Evolutionary conservation across 2,113 vertebrate genomes (phyloP).

Genomic region (Ceratotherium simum): DNA sequence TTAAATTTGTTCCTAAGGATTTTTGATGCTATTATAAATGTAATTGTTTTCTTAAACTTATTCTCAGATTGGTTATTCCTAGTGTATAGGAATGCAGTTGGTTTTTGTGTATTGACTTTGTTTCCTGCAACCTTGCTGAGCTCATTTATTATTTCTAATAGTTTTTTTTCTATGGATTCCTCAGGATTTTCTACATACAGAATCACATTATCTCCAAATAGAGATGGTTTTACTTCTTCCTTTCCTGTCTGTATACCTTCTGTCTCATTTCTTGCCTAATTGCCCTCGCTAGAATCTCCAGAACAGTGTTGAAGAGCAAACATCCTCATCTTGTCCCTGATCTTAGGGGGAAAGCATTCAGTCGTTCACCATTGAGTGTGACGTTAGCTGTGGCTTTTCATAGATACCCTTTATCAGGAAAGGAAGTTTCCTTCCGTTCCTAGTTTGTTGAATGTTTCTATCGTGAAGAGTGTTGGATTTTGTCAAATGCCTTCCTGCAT

Average conservation of each 20-base stretch:
- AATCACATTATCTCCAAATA: neutral
- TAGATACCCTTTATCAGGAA: neutral
- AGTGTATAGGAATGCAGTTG: neutral
- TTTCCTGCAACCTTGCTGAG: neutral
- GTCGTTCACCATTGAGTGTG: neutral
- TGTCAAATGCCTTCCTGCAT: neutral
- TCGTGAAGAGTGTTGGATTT: neutral
- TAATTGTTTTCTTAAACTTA: neutral
- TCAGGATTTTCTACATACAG: neutral
- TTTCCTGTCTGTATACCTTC: neutral
- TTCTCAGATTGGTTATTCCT: neutral
- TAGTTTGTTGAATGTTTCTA: neutral
- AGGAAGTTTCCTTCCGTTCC: neutral
- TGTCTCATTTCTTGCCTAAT: neutral
- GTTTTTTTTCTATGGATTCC: neutral
- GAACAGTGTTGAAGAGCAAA: too few species aligned
- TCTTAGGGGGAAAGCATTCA: accelerated
- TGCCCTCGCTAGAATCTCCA: neutral
- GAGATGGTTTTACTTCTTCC: neutral
- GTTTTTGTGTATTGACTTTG: neutral
- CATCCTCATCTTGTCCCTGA: neutral
- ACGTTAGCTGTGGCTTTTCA: too few species aligned
- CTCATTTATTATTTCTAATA: neutral
- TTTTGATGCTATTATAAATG: neutral
- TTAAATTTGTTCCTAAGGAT: neutral